Evolutionary conservation across 2,113 vertebrate species (phyloP).

Genomic region (Leptosomus discolor): DNA sequence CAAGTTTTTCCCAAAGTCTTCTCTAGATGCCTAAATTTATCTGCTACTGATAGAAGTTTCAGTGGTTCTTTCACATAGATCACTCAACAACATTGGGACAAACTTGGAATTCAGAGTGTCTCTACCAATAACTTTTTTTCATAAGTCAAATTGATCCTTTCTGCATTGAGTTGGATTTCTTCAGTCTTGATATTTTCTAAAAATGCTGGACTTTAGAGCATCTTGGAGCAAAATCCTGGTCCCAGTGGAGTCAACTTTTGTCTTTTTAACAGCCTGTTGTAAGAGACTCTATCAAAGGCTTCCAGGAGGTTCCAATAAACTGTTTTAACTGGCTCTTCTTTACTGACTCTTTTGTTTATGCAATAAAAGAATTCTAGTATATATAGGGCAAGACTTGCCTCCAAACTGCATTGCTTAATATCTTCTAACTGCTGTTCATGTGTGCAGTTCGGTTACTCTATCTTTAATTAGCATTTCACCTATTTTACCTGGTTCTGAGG

Average conservation of each 20-base stretch:
- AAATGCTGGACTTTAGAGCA: background rate
- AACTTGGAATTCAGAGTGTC: background rate
- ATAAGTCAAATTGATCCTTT: background rate
- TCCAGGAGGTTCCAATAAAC: slow-evolving; percentile 27
- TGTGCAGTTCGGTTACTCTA: background rate
- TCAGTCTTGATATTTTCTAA: background rate
- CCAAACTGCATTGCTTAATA: background rate
- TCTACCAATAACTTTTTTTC: background rate
- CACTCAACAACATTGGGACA: background rate
- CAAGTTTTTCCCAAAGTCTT: background rate
- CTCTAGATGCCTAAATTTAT: background rate
- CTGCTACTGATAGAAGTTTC: background rate
- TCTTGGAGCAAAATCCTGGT: background rate
- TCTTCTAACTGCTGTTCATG: background rate
- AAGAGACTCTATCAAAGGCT: background rate
- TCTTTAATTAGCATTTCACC: slow-evolving; percentile 36
- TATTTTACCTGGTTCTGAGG: background rate
- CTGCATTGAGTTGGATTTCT: background rate
- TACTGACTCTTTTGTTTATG: background rate
- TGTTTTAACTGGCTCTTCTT: slow-evolving; percentile 10
- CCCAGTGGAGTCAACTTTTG: background rate
- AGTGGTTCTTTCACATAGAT: background rate
- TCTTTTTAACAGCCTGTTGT: background rate
- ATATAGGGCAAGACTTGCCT: background rate
- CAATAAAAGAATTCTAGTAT: background rate